A percentile compares a stretch with the other conserved stretches of the same genome.
Conservation (phyloP, 2,888 invertebrate species). For the Ramazzottius varieornatus region DNA sequence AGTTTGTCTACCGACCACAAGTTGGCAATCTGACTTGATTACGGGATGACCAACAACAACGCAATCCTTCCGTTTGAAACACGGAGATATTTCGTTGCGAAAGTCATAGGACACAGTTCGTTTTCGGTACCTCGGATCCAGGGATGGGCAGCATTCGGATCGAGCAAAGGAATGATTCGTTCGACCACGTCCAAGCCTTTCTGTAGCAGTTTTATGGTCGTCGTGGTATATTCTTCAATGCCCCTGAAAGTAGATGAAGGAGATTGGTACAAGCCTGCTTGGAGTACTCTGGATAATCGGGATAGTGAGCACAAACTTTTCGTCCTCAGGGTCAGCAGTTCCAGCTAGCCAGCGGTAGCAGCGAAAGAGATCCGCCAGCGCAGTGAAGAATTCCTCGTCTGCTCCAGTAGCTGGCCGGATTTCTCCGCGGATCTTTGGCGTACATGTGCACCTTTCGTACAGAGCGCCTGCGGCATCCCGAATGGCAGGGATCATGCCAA, state of each 20-base stretch:
- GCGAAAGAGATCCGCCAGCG: slow-evolving; percentile 2
- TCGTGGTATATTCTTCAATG: no score
- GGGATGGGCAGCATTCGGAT: neutral
- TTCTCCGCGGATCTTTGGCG: neutral
- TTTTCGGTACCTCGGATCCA: neutral
- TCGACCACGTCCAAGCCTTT: neutral
- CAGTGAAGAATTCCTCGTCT: neutral
- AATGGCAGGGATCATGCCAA: neutral
- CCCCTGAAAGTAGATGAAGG: no score
- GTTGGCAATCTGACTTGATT: no score
- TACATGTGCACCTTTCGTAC: neutral
- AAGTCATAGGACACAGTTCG: no score
- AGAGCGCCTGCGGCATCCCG: neutral
- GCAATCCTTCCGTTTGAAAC: no score
- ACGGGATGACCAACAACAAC: no score
- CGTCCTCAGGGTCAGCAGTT: neutral
- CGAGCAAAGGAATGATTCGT: neutral
- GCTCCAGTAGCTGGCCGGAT: neutral
- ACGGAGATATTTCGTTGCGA: no score
- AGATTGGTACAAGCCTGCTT: no score
- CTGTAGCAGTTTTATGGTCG: neutral
- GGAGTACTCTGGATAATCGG: no score
- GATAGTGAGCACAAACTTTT: no score
- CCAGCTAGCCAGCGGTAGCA: slow-evolving; percentile 3
- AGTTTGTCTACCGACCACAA: no score